phyloP scores from a whole-genome alignment of 2,888 invertebrate species.

The Aproaerema taeniolella region DNA sequence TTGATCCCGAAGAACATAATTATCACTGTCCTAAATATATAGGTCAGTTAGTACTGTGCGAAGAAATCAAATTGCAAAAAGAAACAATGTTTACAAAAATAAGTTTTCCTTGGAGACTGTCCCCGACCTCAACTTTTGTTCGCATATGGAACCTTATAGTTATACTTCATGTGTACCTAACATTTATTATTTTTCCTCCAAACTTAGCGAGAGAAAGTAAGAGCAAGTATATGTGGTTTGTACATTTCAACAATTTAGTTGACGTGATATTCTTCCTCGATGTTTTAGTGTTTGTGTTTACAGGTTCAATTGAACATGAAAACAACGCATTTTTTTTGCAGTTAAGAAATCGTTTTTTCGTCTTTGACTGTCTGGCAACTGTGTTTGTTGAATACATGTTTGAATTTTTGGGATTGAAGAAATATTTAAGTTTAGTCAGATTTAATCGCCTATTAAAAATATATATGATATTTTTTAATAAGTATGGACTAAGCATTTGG shows the following conservation, averaged over 20 bases:
- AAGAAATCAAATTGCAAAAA: not conserved
- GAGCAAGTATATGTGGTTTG: not conserved
- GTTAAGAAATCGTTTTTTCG: not conserved
- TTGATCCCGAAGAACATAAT: not conserved
- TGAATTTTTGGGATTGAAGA: too few relatives aligned
- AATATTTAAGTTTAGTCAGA: not conserved
- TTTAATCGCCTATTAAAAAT: slow-evolving; percentile 8
- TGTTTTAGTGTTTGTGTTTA: not conserved
- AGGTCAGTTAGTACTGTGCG: slow-evolving; percentile 1
- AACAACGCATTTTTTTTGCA: not conserved
- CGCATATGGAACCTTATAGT: not conserved
- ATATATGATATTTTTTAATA: slow-evolving; percentile 2
- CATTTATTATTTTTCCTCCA: not conserved
- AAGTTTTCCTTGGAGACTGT: slow-evolving; percentile 1
- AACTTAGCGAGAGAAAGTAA: not conserved
- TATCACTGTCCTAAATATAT: slow-evolving; percentile 5
- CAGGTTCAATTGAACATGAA: not conserved
- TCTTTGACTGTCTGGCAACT: not conserved
- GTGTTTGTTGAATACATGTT: too few relatives aligned
- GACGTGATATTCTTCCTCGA: not conserved
- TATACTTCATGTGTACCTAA: not conserved
- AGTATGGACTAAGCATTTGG: not conserved
- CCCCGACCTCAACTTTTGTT: not conserved
- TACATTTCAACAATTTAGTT: not conserved
- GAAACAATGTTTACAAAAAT: not conserved